Evolutionary conservation across 2,888 invertebrate species (phyloP).

Genomic region (Lathronympha strigana): DNA sequence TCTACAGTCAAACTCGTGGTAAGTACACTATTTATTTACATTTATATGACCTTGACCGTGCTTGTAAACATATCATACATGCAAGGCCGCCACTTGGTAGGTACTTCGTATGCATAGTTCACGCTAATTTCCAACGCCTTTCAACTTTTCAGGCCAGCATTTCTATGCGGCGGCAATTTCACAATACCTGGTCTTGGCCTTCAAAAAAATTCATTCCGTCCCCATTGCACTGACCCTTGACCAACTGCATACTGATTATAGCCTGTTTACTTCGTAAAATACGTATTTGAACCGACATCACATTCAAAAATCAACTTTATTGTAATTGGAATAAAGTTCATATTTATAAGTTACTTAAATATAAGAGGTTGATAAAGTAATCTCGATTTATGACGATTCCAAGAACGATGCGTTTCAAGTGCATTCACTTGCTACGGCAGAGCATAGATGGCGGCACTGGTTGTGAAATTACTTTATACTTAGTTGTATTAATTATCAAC

Average conservation of each 20-base stretch:
- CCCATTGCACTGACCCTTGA: conserved; percentile 38
- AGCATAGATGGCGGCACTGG: conserved; percentile 32
- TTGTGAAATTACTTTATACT: background rate
- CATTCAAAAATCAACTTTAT: background rate
- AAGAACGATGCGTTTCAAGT: conserved; percentile 21
- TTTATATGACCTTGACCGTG: conserved; percentile 10
- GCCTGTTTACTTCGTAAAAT: conserved; percentile 6
- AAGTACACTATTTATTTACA: no score
- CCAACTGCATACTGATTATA: conserved; percentile 37
- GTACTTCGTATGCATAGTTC: conserved; percentile 4
- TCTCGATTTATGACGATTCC: conserved; percentile 16
- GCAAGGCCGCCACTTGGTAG: background rate
- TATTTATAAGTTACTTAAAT: background rate
- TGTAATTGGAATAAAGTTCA: background rate
- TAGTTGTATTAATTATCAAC: no score
- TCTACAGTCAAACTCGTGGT: no score
- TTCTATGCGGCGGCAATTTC: background rate
- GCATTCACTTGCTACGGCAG: conserved; percentile 13
- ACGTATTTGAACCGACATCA: background rate
- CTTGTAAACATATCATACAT: background rate
- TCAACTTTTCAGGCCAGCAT: conserved; percentile 11
- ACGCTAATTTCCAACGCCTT: conserved; percentile 9
- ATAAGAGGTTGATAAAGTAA: conserved; percentile 16
- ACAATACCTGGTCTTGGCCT: conserved; percentile 29
- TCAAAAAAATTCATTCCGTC: conserved; percentile 32